A percentile compares a stretch with the other conserved stretches of the same genome.
Conservation (phyloP, 2,888 invertebrate genomes). For the Drosophila kanekoi region DNA sequence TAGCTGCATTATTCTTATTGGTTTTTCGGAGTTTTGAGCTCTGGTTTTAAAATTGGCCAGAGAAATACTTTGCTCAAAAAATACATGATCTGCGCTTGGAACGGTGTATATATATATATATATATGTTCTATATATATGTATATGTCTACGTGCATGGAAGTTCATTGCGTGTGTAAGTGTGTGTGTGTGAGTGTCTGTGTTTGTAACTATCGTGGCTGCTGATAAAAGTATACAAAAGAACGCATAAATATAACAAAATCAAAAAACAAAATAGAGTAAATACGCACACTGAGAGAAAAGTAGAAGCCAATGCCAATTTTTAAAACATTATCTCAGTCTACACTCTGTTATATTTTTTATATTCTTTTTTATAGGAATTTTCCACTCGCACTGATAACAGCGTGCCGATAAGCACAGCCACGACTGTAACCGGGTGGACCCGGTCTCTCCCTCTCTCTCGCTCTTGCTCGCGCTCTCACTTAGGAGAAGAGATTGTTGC, state of each 20-base stretch:
- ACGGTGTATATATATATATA: slow-evolving; percentile 31
- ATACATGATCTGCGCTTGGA: slow-evolving; percentile 55
- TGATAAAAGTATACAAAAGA: slow-evolving; percentile 28
- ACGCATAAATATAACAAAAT: slow-evolving; percentile 12
- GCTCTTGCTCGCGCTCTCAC: background rate
- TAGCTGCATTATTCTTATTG: slow-evolving; percentile 19
- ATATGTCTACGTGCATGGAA: slow-evolving; percentile 49
- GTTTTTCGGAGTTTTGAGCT: slow-evolving; percentile 21
- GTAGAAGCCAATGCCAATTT: slow-evolving; percentile 23
- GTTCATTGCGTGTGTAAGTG: slow-evolving; percentile 38
- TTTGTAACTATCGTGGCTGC: slow-evolving; percentile 39
- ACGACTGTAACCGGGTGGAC: background rate
- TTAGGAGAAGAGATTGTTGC: slow-evolving; percentile 86
- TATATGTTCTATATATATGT: slow-evolving; percentile 13
- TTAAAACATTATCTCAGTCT: slow-evolving; percentile 33
- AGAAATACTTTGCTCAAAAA: slow-evolving; percentile 72
- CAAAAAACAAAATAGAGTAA: slow-evolving; percentile 9
- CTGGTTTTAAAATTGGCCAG: slow-evolving; percentile 44
- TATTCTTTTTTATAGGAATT: slow-evolving; percentile 19
- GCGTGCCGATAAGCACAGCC: slow-evolving; percentile 19
- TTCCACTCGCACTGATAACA: slow-evolving; percentile 25
- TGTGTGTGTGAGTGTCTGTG: slow-evolving; percentile 21
- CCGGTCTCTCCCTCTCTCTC: too few relatives aligned
- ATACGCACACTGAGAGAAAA: slow-evolving; percentile 22
- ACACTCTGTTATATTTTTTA: slow-evolving; percentile 29